phyloP scores from a whole-genome alignment of 2,797 vertebrate species.

The Periophthalmus magnuspinnatus region DNA sequence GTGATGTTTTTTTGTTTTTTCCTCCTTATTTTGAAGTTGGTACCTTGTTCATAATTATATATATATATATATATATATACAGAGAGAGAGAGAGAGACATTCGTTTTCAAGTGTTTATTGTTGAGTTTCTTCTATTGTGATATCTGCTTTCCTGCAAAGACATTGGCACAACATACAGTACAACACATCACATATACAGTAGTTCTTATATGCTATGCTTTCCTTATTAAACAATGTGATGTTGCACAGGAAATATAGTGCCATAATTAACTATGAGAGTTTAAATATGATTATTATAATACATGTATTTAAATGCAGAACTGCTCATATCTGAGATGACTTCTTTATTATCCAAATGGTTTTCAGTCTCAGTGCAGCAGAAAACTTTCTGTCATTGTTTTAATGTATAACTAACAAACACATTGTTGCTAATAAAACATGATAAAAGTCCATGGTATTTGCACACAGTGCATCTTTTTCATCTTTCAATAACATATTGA shows the following conservation, averaged over 20 bases:
- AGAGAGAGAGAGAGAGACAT: too few relatives aligned
- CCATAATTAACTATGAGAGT: conserved; percentile 67
- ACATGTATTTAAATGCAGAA: conserved; percentile 70
- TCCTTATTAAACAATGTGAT: conserved; percentile 57
- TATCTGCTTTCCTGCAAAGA: conserved; percentile 54
- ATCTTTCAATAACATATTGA: background rate
- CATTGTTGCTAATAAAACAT: conserved; percentile 82
- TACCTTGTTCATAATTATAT: conserved; percentile 26
- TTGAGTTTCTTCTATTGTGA: conserved; percentile 49
- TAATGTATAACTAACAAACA: conserved; percentile 76
- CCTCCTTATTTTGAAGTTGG: conserved; percentile 36
- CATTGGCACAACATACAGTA: conserved; percentile 25
- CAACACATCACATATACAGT: conserved; percentile 22
- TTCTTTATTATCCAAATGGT: conserved; percentile 66
- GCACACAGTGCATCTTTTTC: background rate
- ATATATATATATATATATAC: too few relatives aligned
- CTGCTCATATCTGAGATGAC: conserved; percentile 67
- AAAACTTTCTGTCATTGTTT: conserved; percentile 77
- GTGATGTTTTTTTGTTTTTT: conserved; percentile 51
- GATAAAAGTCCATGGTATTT: conserved; percentile 59
- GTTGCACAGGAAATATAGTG: conserved; percentile 70
- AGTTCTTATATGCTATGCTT: conserved; percentile 48
- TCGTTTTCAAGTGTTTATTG: conserved; percentile 46
- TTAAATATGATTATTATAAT: conserved; percentile 50
- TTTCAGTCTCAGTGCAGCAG: conserved; percentile 68